Percentiles rank a stretch among this genome's conserved stretches.
These are phyloP conservation scores for Camponotus vicinus DNA, from an alignment of 1,140 invertebrate species.

Conservation along the genomic window DNA sequence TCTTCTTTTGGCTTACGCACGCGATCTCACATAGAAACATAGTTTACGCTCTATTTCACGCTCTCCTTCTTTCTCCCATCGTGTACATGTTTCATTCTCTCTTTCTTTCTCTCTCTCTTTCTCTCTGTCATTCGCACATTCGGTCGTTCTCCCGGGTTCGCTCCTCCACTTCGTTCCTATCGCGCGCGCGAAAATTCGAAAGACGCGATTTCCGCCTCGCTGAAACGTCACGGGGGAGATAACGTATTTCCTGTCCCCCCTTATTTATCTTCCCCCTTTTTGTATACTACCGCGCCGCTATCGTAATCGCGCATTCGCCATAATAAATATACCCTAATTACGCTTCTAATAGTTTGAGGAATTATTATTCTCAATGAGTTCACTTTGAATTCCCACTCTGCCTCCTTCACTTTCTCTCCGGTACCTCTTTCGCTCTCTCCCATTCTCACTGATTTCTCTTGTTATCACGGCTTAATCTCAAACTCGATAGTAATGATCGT, in stretches of 20 bases:
- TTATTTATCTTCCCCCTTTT: constrained; percentile 42
- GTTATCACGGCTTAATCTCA: constrained; percentile 85
- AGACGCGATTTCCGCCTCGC: constrained; percentile 65
- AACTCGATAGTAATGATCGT: constrained; percentile 83
- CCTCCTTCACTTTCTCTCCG: constrained; percentile 53
- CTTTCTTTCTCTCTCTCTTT: constrained; percentile 16
- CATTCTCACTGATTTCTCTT: constrained; percentile 65
- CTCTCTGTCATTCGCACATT: constrained; percentile 39
- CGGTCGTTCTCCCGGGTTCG: constrained; percentile 53
- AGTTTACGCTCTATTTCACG: constrained; percentile 72
- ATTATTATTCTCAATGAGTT: constrained; percentile 80
- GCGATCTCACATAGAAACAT: constrained; percentile 80
- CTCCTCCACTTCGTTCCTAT: constrained; percentile 55
- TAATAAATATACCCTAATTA: constrained; percentile 80
- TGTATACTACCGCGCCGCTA: constrained; percentile 64
- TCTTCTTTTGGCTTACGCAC: constrained; percentile 72
- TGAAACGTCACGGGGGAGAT: constrained; percentile 58
- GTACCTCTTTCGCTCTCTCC: constrained; percentile 55
- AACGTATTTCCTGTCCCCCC: constrained; percentile 52
- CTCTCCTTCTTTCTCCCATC: constrained; percentile 68
- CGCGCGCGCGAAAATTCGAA: constrained; percentile 66
- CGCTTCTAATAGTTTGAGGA: constrained; percentile 84
- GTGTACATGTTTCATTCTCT: constrained; percentile 38
- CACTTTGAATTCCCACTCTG: constrained; percentile 67
- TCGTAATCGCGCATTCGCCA: constrained; percentile 68